A percentile compares a stretch with the other conserved stretches of the same genome.
Conservation (phyloP, 2,888 invertebrate species). For the Sarcophaga carnaria region DNA sequence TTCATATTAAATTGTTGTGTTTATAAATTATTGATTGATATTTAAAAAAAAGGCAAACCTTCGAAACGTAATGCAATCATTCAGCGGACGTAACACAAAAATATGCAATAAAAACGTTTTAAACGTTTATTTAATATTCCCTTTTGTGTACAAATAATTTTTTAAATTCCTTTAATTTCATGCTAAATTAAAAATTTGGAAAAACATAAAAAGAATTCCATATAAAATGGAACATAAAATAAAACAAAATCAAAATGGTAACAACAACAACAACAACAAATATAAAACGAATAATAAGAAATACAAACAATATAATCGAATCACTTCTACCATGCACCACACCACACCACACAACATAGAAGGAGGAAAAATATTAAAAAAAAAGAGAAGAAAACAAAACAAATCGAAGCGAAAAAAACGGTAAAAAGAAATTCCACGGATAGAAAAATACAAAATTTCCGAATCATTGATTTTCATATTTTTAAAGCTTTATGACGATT, state of each 20-base stretch:
- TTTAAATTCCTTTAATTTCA: slow-evolving; percentile 74
- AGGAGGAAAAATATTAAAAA: slow-evolving; percentile 11
- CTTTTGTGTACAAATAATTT: slow-evolving; percentile 61
- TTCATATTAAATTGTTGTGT: background rate
- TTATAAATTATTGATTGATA: background rate
- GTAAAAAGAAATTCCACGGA: slow-evolving; percentile 32
- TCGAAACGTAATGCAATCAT: slow-evolving; percentile 17
- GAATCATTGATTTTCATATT: slow-evolving; percentile 81
- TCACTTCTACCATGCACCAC: slow-evolving; percentile 21
- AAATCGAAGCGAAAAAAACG: slow-evolving; percentile 32
- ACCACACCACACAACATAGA: slow-evolving; percentile 15
- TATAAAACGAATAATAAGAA: slow-evolving; percentile 46
- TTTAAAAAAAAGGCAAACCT: background rate
- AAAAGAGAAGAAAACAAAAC: slow-evolving; percentile 45
- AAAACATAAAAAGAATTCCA: slow-evolving; percentile 50
- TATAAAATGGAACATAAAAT: slow-evolving; percentile 31
- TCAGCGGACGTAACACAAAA: background rate
- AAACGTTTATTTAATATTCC: slow-evolving; percentile 33
- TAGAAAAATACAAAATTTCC: slow-evolving; percentile 75
- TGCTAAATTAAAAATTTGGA: slow-evolving; percentile 74
- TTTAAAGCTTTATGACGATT: slow-evolving; percentile 71
- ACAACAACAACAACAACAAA: too few relatives aligned
- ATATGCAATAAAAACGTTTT: slow-evolving; percentile 61
- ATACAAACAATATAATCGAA: slow-evolving; percentile 66
- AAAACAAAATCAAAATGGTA: slow-evolving; percentile 32